These are phyloP conservation scores for Amblyjoppa fuscipennis DNA, from an alignment of 2,888 invertebrate species.

Conservation along the genomic window DNA sequence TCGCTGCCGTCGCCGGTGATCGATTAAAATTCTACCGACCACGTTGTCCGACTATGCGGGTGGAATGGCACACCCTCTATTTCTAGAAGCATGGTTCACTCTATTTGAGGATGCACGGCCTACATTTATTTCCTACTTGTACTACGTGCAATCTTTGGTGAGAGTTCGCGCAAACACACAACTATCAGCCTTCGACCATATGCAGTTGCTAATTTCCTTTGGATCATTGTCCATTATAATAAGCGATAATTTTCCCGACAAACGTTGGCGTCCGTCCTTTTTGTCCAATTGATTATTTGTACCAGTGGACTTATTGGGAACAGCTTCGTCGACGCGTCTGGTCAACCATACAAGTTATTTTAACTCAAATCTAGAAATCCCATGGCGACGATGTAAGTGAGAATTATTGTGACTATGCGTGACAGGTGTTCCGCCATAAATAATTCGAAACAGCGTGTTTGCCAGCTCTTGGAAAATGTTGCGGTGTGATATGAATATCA, in stretches of 20 bases:
- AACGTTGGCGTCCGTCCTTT: neutral
- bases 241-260: neutral
- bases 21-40: neutral
- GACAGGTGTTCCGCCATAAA: neutral
- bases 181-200: neutral
- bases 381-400: constrained; percentile 4
- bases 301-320: neutral
- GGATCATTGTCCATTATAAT: neutral
- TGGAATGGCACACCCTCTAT: constrained; percentile 26
- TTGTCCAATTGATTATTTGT: neutral
- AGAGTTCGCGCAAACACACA: neutral
- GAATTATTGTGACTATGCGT: neutral
- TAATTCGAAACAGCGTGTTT: constrained; percentile 6
- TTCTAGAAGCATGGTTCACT: constrained; percentile 8
- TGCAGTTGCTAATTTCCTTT: neutral
- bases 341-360: neutral
- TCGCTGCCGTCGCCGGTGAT: neutral
- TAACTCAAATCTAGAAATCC: neutral
- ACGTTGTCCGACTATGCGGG: constrained; percentile 5
- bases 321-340: neutral
- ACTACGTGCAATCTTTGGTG: neutral
- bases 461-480: constrained; percentile 9
- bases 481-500: neutral
- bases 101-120: constrained; percentile 38
- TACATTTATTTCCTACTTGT: constrained; percentile 28